Percentiles rank a stretch among this genome's conserved stretches.
phyloP scores from a whole-genome alignment of 2,888 invertebrate species.

The Chymomyza caudatula region DNA sequence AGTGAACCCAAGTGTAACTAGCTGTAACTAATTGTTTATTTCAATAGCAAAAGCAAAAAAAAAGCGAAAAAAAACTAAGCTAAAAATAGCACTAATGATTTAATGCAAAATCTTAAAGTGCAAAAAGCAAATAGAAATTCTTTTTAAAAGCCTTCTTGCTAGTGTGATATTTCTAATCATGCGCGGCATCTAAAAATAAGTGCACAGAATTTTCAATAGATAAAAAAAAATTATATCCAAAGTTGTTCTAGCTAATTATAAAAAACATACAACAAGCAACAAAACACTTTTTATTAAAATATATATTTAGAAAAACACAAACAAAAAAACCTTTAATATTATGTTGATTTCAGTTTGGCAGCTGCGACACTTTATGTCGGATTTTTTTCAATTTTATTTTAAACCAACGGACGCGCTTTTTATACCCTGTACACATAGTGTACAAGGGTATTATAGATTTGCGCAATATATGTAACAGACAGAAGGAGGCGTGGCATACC shows the following conservation, averaged over 20 bases:
- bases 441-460: too few relatives aligned
- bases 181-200: background rate
- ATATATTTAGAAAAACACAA: slow-evolving; percentile 2
- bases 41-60: slow-evolving; percentile 49
- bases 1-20: slow-evolving; percentile 2
- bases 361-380: slow-evolving; percentile 48
- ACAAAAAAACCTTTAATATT: slow-evolving; percentile 22
- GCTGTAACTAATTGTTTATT: slow-evolving; percentile 57
- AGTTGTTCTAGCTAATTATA: too few relatives aligned
- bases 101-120: background rate
- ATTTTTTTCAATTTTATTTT: slow-evolving; percentile 12
- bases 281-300: background rate
- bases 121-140: background rate
- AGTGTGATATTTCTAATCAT: background rate
- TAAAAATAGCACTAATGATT: slow-evolving; percentile 1
- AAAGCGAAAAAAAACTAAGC: slow-evolving; percentile 5
- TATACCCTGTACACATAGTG: too few relatives aligned
- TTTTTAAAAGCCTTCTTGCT: background rate
- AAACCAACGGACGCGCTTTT: background rate
- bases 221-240: background rate
- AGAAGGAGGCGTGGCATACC: too few relatives aligned
- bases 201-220: background rate
- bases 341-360: background rate
- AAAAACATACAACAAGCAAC: too few relatives aligned
- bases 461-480: too few relatives aligned